A percentile compares a stretch with the other conserved stretches of the same genome.
phyloP scores from a whole-genome alignment of 1,140 invertebrate genomes.

The Physella acuta region DNA sequence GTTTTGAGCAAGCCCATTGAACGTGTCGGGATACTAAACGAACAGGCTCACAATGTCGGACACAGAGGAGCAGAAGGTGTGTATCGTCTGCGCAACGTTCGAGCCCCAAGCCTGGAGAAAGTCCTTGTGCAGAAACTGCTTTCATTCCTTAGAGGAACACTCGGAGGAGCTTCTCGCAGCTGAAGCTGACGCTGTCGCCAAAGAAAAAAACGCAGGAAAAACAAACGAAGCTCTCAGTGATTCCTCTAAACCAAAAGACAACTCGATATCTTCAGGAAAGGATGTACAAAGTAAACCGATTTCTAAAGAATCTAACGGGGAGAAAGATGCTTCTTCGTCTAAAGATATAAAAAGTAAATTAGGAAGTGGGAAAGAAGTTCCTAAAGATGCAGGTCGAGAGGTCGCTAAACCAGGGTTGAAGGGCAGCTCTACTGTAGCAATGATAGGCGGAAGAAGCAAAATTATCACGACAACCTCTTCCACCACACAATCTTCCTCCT shows the following conservation, averaged over 20 bases:
- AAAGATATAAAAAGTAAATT: not conserved
- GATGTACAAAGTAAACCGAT: not conserved
- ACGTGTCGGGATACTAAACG: too few species aligned
- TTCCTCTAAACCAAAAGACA: not conserved
- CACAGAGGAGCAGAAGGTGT: conserved; percentile 31
- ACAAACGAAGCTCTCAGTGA: not conserved
- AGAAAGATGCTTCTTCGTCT: not conserved
- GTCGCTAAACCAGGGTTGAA: not conserved
- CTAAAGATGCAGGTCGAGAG: not conserved
- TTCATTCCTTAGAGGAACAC: conserved; percentile 49
- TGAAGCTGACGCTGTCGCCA: conserved; percentile 3
- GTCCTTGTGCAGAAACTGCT: conserved; percentile 57
- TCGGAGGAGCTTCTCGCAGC: conserved; percentile 2
- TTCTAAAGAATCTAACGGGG: not conserved
- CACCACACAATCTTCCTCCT: conserved; percentile 6
- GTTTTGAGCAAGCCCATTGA: too few species aligned
- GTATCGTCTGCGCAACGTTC: conserved; percentile 51
- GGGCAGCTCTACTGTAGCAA: not conserved
- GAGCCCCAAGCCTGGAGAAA: conserved; percentile 57
- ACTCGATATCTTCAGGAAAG: not conserved
- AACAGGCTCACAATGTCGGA: not conserved
- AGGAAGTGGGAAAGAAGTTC: not conserved
- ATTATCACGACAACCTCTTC: conserved; percentile 4
- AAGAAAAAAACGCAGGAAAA: conserved; percentile 5
- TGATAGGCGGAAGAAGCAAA: not conserved